Percentiles rank a stretch among this genome's conserved stretches.
These are phyloP conservation scores for Zaprionus bogoriensis DNA, from an alignment of 2,888 invertebrate genomes.

Conservation along the genomic window DNA sequence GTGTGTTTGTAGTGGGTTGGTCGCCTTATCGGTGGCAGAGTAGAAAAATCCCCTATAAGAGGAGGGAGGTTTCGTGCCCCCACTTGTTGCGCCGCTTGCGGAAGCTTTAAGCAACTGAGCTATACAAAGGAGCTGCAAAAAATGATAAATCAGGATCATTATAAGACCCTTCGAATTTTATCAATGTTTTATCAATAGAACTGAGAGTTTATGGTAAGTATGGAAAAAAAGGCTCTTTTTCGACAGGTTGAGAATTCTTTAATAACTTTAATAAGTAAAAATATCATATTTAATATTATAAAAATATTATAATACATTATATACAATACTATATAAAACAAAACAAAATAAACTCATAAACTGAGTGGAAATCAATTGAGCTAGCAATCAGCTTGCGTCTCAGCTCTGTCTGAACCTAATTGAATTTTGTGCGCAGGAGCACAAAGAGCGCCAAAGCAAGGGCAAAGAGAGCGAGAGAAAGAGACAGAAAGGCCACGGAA, in stretches of 20 bases:
- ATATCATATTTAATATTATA: not conserved
- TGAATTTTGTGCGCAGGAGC: slow-evolving; percentile 70
- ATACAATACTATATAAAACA: not conserved
- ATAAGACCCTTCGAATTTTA: not conserved
- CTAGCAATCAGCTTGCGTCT: slow-evolving; percentile 44
- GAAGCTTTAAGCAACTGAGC: not conserved
- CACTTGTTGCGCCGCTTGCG: slow-evolving; percentile 18
- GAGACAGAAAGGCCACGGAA: not conserved
- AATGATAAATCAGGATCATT: not conserved
- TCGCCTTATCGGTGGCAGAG: slow-evolving; percentile 14
- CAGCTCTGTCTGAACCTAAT: slow-evolving; percentile 39
- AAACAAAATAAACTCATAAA: not conserved
- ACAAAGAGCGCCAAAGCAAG: slow-evolving; percentile 28
- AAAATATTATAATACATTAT: not conserved
- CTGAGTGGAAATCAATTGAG: slow-evolving; percentile 10
- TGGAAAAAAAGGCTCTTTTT: too few relatives aligned
- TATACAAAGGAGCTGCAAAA: not conserved
- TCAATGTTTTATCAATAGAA: not conserved
- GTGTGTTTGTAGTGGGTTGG: slow-evolving; percentile 10
- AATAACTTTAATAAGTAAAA: not conserved
- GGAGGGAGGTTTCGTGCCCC: not conserved
- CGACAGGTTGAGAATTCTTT: not conserved
- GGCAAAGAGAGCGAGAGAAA: not conserved
- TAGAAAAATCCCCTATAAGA: slow-evolving; percentile 26
- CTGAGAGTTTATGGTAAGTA: rapidly evolving